Base-by-base conservation (phyloP, 2,888 invertebrate species). In the Tachina grossa region DNA sequence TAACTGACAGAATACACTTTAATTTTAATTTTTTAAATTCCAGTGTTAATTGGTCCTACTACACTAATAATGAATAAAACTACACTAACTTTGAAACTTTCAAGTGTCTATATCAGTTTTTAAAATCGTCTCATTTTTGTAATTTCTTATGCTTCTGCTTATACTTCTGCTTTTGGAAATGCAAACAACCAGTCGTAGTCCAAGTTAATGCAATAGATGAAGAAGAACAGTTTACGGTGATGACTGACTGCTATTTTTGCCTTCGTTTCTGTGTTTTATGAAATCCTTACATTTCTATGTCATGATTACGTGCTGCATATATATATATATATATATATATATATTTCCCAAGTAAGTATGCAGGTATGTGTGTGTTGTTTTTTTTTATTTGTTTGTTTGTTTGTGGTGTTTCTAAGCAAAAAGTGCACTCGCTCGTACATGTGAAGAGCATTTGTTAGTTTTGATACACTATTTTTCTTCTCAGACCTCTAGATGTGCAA, bases 231-330 rank as follows among this genome's bases (percentile, higher is more conserved):
- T 19, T 19, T n/a, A 11, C 10, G 2, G 4, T 43, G 11, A 0
- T 31, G 31, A 31, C 6, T 31, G 31, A 31, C 31, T 13, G 13
- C 65, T 66, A 9, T 16, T 31, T 11, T 41, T 41, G 10, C 9
- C 19, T 9, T 22, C 59, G 19, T 8, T 11, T 47, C 55, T 78
- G 81, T 19, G 13, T n/a, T 22, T 49, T 49, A 49, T 66, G 14
- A 47, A 9, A 78, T 82, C n/a, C 51, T 74, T 45, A 65, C 49
- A 59, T 66, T 66, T 79, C 31, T 71, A 71, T 79, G 59, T 75
- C 72, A 80, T 76, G 63, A 66, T 83, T 71, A 71, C 66, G 66
- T 83, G 71, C 79, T 83, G 43, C 49, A 80, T 31, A 31, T 31
- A n/a, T n/a, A n/a, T n/a, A n/a, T n/a, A n/a, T n/a, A 4, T 31